Evolutionary conservation across 2,888 invertebrate genomes (phyloP).

Genomic region (Lasioglossum malachurum): DNA sequence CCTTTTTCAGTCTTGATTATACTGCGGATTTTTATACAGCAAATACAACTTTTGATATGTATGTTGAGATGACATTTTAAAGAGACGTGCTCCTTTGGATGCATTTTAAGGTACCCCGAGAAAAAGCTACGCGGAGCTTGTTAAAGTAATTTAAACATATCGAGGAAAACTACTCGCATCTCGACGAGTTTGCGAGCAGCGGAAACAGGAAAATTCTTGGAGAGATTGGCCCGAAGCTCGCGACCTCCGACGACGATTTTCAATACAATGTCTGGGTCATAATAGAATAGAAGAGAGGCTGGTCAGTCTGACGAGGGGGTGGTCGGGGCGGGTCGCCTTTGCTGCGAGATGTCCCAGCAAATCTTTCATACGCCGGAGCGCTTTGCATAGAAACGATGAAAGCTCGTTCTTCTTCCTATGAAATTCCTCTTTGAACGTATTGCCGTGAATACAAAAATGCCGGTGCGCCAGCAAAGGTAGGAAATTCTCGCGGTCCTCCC

Average conservation of each 20-base stretch:
- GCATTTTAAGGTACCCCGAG: not conserved
- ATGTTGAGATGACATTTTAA: not conserved
- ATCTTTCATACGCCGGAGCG: constrained; percentile 30
- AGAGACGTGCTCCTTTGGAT: not conserved
- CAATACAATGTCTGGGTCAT: constrained; percentile 38
- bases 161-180: not conserved
- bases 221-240: constrained; percentile 8
- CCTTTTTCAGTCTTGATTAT: not conserved
- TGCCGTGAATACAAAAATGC: constrained; percentile 30
- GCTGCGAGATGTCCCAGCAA: constrained; percentile 33
- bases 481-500: constrained; percentile 42
- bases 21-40: not conserved
- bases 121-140: not conserved
- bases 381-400: constrained; percentile 49
- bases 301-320: constrained; percentile 14
- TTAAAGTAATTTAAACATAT: not conserved
- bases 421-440: constrained; percentile 35
- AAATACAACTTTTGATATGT: not conserved
- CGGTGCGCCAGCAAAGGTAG: not conserved
- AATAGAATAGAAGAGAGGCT: constrained; percentile 28
- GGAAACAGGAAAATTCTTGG: constrained; percentile 22
- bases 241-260: constrained; percentile 36
- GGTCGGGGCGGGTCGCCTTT: constrained; percentile 13
- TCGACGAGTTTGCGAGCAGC: not conserved
- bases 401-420: constrained; percentile 16